Evolutionary conservation across 2,888 invertebrate species (phyloP).

Genomic region (Phasia obesa): DNA sequence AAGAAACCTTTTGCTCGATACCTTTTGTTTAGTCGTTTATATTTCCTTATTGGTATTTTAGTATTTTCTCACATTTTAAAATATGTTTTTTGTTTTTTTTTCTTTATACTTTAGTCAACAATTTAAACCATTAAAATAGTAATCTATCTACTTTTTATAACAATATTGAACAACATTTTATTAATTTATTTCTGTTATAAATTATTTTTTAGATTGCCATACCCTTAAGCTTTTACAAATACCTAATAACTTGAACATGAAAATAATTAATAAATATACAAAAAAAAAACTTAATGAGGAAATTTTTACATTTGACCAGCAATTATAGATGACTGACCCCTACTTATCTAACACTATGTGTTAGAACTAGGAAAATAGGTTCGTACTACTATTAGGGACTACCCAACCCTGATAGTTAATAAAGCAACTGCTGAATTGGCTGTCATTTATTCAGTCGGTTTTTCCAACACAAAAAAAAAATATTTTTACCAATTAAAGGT

Average conservation of each 20-base stretch:
- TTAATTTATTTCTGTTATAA: neutral
- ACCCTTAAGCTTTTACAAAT: neutral
- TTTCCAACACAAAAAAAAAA: too few species aligned
- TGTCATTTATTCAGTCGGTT: too few species aligned
- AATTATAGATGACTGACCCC: too few species aligned
- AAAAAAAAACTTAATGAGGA: neutral
- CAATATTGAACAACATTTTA: too few species aligned
- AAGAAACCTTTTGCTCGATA: conserved; percentile 29
- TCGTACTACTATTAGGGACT: too few species aligned
- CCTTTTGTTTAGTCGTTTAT: conserved; percentile 53
- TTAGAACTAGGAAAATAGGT: too few species aligned
- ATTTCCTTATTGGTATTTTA: neutral
- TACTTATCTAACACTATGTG: too few species aligned
- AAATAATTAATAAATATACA: conserved; percentile 1
- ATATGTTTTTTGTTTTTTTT: neutral
- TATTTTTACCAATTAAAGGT: too few species aligned
- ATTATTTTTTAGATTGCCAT: neutral
- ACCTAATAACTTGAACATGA: conserved; percentile 24
- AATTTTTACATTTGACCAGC: neutral
- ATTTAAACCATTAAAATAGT: too few species aligned
- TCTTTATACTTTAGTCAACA: neutral
- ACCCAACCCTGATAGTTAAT: too few species aligned
- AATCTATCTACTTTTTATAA: too few species aligned
- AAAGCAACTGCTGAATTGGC: too few species aligned
- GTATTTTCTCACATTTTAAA: conserved; percentile 32